Conservation (phyloP, 2,113 vertebrate species). For the Alosa alosa region DNA sequence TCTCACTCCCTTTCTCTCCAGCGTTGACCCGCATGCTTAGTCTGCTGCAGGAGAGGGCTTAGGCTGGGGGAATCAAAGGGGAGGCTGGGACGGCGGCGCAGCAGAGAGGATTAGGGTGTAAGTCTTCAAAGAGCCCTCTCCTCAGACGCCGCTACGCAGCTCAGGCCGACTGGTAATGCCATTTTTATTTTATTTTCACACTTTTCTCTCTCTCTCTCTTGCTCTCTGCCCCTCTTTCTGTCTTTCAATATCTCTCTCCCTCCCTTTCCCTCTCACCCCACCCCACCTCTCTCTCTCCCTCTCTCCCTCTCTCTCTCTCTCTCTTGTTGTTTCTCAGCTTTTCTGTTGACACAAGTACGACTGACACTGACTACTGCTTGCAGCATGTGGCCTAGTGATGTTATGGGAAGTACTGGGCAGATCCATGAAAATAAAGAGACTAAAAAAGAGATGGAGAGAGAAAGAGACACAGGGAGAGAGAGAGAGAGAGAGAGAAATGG, state of each 20-base stretch:
- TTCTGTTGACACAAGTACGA: not conserved
- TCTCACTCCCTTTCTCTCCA: conserved; percentile 43
- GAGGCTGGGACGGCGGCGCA: conserved; percentile 49
- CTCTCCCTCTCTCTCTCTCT: conserved; percentile 17
- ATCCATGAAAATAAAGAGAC: not conserved
- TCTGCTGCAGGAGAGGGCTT: conserved; percentile 57
- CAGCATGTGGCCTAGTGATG: conserved; percentile 23
- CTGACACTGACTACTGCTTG: conserved; percentile 37
- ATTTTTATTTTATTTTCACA: conserved; percentile 45
- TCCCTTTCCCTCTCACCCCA: not conserved
- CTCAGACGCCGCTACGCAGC: conserved; percentile 47
- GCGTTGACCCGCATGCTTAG: conserved; percentile 49
- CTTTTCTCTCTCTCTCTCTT: not conserved
- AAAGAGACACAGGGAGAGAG: conserved; percentile 41
- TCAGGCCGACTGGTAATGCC: conserved; percentile 54
- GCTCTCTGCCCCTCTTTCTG: too few relatives aligned
- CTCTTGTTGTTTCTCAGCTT: not conserved
- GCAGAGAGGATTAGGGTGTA: conserved; percentile 62
- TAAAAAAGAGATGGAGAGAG: conserved; percentile 37
- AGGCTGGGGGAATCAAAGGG: conserved; percentile 60
- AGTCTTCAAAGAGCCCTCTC: conserved; percentile 66
- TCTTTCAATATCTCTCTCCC: not conserved
- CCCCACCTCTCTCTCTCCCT: conserved; percentile 28
- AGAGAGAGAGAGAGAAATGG: conserved; percentile 15
- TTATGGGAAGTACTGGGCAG: conserved; percentile 14